A percentile compares a stretch with the other conserved stretches of the same genome.
Evolutionary conservation across 2,888 invertebrate genomes (phyloP).

Genomic region (Rhogogaster chlorosoma): DNA sequence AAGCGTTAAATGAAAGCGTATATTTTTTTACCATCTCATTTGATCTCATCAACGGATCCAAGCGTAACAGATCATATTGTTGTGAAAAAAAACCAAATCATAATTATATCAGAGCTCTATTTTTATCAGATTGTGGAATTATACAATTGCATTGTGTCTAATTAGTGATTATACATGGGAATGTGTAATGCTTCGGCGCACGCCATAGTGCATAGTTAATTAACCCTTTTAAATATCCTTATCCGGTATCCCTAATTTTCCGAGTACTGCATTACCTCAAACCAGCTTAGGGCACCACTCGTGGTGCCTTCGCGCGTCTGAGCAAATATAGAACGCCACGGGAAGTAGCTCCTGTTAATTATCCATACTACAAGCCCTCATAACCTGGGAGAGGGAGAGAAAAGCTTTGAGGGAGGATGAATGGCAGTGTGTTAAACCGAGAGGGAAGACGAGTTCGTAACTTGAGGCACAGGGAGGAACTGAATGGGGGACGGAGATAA

Average conservation of each 20-base stretch:
- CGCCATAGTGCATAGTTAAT: conserved; percentile 63
- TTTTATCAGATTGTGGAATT: not conserved
- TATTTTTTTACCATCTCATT: not conserved
- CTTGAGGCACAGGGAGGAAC: conserved; percentile 39
- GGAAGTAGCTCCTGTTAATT: conserved; percentile 69
- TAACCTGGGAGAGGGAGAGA: conserved; percentile 45
- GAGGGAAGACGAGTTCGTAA: conserved; percentile 53
- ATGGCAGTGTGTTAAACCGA: conserved; percentile 35
- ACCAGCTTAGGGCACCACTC: conserved; percentile 23
- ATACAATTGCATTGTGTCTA: not conserved
- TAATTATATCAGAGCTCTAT: not conserved
- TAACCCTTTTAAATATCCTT: conserved; percentile 73
- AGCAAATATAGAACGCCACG: conserved; percentile 64
- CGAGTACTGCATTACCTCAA: conserved; percentile 45
- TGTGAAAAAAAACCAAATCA: not conserved
- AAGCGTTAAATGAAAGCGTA: not conserved
- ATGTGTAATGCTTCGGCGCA: not conserved
- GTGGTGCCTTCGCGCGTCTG: conserved; percentile 48
- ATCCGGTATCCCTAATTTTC: conserved; percentile 71
- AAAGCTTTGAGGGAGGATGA: conserved; percentile 8
- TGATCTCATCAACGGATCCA: conserved; percentile 13
- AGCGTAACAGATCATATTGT: not conserved
- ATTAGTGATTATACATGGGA: not conserved
- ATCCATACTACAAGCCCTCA: conserved; percentile 61
- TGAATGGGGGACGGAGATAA: conserved; percentile 51